Evolutionary conservation across 2,113 vertebrate species (phyloP), one percentile per base, ranked within the genome.

Genomic region (Pelvicachromis taeniatus): DNA sequence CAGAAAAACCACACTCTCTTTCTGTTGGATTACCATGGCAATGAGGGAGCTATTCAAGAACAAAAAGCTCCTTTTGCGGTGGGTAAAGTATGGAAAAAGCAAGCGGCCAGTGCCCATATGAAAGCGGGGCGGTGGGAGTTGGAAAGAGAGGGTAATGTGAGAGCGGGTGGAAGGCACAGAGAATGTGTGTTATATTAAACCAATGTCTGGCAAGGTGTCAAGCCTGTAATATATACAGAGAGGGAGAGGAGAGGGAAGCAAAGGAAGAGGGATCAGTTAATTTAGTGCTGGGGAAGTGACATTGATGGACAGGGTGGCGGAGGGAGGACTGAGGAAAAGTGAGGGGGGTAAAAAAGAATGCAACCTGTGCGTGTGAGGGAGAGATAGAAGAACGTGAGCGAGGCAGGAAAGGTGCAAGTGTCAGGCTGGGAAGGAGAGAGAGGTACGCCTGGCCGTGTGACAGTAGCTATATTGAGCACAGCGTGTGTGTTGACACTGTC

Each of bases 401-500:
- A 88, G 84, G 55, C 70, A 38, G 80, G 80, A 80, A 92, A 88
- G 90, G 91, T 87, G 89, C 82, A 85, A 82, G 91, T 93, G 93
- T 92, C 86, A 92, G 91, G 88, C 83, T 91, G 92, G 80, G 88
- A 82, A 88, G 82, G 87, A 85, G 85, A 85, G 88, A 77, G 86
- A 93, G 89, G 91, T 91, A 94, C 93, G 94, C 92, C 88, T 96
- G 94, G 94, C 94, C 23, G 68, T 85, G 92, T 95, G 94, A 95
- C 95, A 95, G 94, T 82, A 92, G 94, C 95, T 96, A 96, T 96
- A 96, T 96, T 96, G 95, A 93, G 95, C 94, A 45, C 94, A 94
- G 94, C 84, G 91, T 95, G 93, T 93, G 94, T 95, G 95, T 95
- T 96, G 95, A 96, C 95, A 95, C 94, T 94, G 93, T 95, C 94